These are phyloP conservation scores for Gopherus flavomarginatus DNA, from an alignment of 2,113 vertebrate species.

Conservation along the genomic window DNA sequence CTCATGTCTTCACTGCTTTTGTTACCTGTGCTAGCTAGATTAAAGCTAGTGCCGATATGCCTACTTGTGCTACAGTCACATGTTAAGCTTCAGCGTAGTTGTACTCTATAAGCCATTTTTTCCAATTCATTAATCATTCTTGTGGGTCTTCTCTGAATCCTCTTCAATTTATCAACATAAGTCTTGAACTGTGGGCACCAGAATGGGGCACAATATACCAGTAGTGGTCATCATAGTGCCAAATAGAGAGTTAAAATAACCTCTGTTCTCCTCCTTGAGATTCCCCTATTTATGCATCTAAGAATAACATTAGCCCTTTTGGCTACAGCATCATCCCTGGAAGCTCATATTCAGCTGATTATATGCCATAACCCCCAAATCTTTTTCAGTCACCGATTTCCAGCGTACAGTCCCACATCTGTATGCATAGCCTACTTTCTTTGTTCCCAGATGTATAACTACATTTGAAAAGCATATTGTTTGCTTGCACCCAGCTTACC, in stretches of 20 bases:
- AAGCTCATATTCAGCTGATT: background rate
- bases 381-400: background rate
- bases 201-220: background rate
- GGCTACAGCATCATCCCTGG: background rate
- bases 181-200: background rate
- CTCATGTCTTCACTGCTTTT: background rate
- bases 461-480: background rate
- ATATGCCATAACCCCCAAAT: background rate
- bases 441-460: background rate
- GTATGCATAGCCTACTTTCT: background rate
- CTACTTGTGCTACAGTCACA: background rate
- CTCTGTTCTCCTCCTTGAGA: background rate
- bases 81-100: background rate
- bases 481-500: background rate
- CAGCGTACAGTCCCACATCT: background rate
- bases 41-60: no score
- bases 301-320: background rate
- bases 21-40: background rate
- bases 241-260: background rate
- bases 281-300: background rate
- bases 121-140: background rate
- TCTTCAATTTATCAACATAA: background rate
- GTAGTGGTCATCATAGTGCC: background rate
- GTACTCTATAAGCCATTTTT: background rate
- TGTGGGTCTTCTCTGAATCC: background rate